Evolutionary conservation across 2,113 vertebrate species (phyloP).

Genomic region (Podarcis cretensis): DNA sequence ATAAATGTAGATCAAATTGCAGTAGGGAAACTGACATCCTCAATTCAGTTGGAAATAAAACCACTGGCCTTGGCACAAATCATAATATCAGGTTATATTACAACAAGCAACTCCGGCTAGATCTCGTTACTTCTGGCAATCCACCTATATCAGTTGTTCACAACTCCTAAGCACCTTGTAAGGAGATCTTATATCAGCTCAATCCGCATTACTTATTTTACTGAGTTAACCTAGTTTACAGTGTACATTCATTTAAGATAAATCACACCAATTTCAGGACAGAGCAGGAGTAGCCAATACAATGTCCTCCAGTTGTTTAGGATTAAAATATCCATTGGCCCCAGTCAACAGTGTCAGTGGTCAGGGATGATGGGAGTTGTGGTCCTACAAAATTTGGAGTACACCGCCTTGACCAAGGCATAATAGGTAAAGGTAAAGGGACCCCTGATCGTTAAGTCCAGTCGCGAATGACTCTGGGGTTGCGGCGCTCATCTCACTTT

Average conservation of each 20-base stretch:
- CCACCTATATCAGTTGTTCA: neutral
- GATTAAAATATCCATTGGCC: too few relatives aligned
- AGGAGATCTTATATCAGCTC: neutral
- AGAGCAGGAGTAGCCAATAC: neutral
- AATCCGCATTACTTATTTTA: neutral
- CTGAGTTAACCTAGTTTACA: neutral
- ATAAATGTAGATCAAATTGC: constrained; percentile 62
- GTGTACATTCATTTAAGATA: neutral
- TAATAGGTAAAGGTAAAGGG: too few relatives aligned
- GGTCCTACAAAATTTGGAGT: too few relatives aligned
- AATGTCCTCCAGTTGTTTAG: too few relatives aligned
- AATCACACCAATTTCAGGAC: neutral
- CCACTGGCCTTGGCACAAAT: constrained; percentile 29
- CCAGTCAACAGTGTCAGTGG: too few relatives aligned
- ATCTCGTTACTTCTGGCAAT: neutral
- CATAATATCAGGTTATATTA: constrained; percentile 42
- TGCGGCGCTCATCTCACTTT: too few relatives aligned
- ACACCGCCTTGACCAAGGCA: too few relatives aligned
- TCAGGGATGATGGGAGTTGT: too few relatives aligned
- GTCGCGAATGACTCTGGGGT: too few relatives aligned
- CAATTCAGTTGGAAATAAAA: constrained; percentile 31
- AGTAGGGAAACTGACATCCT: constrained; percentile 42
- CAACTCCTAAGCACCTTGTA: neutral
- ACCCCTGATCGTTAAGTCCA: too few relatives aligned
- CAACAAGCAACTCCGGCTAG: constrained; percentile 39